Evolutionary conservation across 2,797 vertebrate species (phyloP).

Genomic region (Harpagifer antarcticus): DNA sequence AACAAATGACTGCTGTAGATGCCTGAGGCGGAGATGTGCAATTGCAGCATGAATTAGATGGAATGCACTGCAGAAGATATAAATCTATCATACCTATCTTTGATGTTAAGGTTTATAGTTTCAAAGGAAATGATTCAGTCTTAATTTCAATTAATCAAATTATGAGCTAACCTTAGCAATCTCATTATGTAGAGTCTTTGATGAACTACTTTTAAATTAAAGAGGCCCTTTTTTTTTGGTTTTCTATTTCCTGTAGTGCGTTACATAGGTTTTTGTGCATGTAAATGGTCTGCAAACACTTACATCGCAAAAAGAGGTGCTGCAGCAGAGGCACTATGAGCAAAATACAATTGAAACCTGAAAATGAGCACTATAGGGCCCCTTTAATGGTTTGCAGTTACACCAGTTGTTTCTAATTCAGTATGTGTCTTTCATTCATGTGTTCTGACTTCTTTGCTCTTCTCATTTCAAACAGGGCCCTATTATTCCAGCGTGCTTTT

Average conservation of each 20-base stretch:
- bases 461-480: slow-evolving; percentile 2
- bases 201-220: neutral
- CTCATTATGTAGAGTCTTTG: neutral
- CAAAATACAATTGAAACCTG: too few relatives aligned
- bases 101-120: neutral
- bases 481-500: slow-evolving; percentile 9
- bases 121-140: neutral
- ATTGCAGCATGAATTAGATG: neutral
- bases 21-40: neutral
- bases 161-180: neutral
- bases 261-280: too few relatives aligned
- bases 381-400: neutral
- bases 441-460: slow-evolving; percentile 1
- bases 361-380: too few relatives aligned
- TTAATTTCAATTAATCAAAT: neutral
- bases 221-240: too few relatives aligned
- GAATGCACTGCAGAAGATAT: neutral
- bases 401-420: slow-evolving; percentile 1
- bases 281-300: too few relatives aligned
- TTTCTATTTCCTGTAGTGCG: too few relatives aligned
- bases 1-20: neutral
- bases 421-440: neutral
- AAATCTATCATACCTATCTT: neutral
- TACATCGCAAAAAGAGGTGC: too few relatives aligned
- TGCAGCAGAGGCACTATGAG: too few relatives aligned